Evolutionary conservation across 2,888 invertebrate species (phyloP), one percentile per base, ranked within the genome.

Genomic region (Lasius platythorax): DNA sequence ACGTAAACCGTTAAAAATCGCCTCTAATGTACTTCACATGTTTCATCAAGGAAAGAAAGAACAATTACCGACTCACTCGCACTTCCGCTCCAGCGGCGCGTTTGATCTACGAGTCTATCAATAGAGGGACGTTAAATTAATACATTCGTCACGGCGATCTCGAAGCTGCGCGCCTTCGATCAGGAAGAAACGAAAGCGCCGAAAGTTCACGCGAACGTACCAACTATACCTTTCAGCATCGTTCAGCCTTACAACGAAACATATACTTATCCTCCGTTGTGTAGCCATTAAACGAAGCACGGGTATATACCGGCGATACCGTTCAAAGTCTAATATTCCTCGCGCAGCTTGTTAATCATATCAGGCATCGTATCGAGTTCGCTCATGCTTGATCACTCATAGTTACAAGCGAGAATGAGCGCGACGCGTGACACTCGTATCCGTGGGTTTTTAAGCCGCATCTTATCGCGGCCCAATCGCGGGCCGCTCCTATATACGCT

Each of bases 261-360:
- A 28, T 79, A 46, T 73, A 79, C 37, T 79, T 73, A 79, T 63
- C 73, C 46, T n/a, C 15, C 56, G 43, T 11, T 64, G 43, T 53
- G 64, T 70, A 73, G 61, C 50, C 63, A 78, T 79, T 63, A 83
- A 78, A 73, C 37, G 46, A 63, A 79, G 79, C 61, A 72, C 61
- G 18, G 61, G 61, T 90, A 89, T 90, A 53, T n/a, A 53, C 8
- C 89, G 85, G 84, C 86, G 70, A 85, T 90, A 87, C 88, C 79
- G 88, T 87, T 89, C 84, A 84, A 86, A 78, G 85, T 68, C 83
- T 84, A 90, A 89, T 88, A 86, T 83, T 83, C 43, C 40, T 53
- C 74, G 63, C 74, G 58, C 40, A 12, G 87, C 89, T 90, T 90
- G 88, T 89, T 90, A 90, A 90, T 89, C 89, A 86, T 83, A 87